Evolutionary conservation across 37 sponge, comb jelly and placozoan species (phyloP).

Genomic region (Crambe crambe): DNA sequence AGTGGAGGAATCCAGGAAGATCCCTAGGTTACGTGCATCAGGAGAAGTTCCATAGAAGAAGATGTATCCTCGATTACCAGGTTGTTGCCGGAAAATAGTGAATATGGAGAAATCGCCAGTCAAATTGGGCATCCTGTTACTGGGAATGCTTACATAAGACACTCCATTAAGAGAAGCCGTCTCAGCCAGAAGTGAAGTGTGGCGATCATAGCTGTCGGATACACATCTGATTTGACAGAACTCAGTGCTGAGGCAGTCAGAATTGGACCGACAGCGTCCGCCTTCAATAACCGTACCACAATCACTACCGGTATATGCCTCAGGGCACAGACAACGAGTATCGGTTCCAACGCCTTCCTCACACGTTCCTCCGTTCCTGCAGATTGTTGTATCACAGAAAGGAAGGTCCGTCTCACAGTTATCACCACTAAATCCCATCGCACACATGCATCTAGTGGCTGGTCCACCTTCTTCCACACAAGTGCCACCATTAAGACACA

Average conservation of each 20-base stretch:
- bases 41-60: slow-evolving; percentile 62
- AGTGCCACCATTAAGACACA: slow-evolving; percentile 37
- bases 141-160: slow-evolving; percentile 39
- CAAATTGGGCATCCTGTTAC: slow-evolving; percentile 37
- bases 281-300: slow-evolving; percentile 14
- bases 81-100: slow-evolving; percentile 54
- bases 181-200: slow-evolving; percentile 38
- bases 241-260: slow-evolving; percentile 17
- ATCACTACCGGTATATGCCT: slow-evolving; percentile 33
- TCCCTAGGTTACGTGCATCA: slow-evolving; percentile 44
- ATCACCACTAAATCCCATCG: slow-evolving; percentile 45
- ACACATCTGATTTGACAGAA: slow-evolving; percentile 53
- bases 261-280: slow-evolving; percentile 10
- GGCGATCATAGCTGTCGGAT: slow-evolving; percentile 47
- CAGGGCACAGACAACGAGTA: slow-evolving; percentile 37
- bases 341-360: slow-evolving; percentile 30
- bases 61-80: slow-evolving; percentile 58
- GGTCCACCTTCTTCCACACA: slow-evolving; percentile 28
- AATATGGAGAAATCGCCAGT: slow-evolving; percentile 42
- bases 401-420: slow-evolving; percentile 31
- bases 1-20: slow-evolving; percentile 35
- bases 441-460: slow-evolving; percentile 26
- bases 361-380: slow-evolving; percentile 69
- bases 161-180: slow-evolving; percentile 31
- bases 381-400: slow-evolving; percentile 26